Evolutionary conservation across 2,797 vertebrate genomes (phyloP), one percentile per base, ranked within the genome.

Genomic region (Sebastes minor): DNA sequence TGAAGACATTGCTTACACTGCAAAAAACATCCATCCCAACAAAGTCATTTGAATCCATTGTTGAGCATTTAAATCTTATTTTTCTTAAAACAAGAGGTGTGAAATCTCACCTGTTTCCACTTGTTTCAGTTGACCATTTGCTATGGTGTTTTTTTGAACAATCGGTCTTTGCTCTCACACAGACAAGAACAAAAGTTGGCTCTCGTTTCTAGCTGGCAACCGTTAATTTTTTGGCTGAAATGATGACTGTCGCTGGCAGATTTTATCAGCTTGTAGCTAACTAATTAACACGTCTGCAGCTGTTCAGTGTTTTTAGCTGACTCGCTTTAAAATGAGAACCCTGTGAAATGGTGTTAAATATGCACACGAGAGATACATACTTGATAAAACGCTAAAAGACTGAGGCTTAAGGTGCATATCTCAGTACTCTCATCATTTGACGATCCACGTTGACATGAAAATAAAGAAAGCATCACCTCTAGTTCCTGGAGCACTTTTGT

Each of bases 21-120:
- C 80, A 59, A 68, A 59, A 68, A 75, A 85, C 83, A 82, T 75
- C 78, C 80, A 81, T 85, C 56, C 20, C 55, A 78, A 65, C 52
- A 63, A 63, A 28, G 74, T 67, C 82, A 77, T 84, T 80, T 28
- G 14, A 83, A 74, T 83, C 68, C 77, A 62, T 75, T 42, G 22
- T 57, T 65, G 16, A 83, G 60, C 53, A 25, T 76, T 79, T 30
- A 38, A 72, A 84, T 86, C 82, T 81, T 76, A 71, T 88, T 87
- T 86, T 87, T 84, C 67, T 30, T 30, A 53, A 82, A 69, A 59
- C 67, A 78, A 74, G 16, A 59, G 33, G 1, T 64, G 59, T 64
- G 35, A 83, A 78, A 65, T 78, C 52, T 74, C 81, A 75, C 78
- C 65, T 84, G 82, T 82, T 90, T 91, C 78, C 76, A 81, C 27